phyloP scores from a whole-genome alignment of 2,888 invertebrate genomes.

The Nycteola revayana region DNA sequence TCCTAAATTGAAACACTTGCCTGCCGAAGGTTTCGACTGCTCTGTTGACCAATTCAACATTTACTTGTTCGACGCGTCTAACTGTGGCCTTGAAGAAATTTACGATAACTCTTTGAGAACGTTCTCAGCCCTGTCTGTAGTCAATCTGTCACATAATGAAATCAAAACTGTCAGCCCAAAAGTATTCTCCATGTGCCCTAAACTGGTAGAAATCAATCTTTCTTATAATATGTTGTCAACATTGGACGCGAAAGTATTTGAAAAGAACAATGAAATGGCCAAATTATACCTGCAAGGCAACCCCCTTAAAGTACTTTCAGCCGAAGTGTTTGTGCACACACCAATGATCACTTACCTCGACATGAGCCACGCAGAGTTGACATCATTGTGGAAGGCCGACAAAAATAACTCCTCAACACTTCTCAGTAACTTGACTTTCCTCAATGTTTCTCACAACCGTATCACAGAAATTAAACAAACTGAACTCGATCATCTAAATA shows the following conservation, averaged over 20 bases:
- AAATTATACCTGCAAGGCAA: constrained; percentile 88
- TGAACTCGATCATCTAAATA: constrained; percentile 82
- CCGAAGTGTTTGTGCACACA: constrained; percentile 84
- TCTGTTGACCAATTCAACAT: constrained; percentile 83
- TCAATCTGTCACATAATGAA: constrained; percentile 86
- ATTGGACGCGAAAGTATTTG: constrained; percentile 84
- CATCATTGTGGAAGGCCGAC: constrained; percentile 84
- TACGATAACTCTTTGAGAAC: constrained; percentile 85
- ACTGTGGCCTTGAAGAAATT: constrained; percentile 85
- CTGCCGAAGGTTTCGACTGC: constrained; percentile 84
- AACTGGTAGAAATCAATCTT: constrained; percentile 86
- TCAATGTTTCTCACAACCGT: constrained; percentile 83
- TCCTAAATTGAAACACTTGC: constrained; percentile 84
- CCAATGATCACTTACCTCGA: constrained; percentile 85
- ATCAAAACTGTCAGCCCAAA: constrained; percentile 79
- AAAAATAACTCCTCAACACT: constrained; percentile 66
- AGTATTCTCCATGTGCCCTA: constrained; percentile 78
- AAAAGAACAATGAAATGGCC: constrained; percentile 84
- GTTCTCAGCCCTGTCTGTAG: constrained; percentile 85
- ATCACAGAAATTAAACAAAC: constrained; percentile 79
- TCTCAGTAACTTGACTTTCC: constrained; percentile 78
- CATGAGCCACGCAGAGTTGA: constrained; percentile 85
- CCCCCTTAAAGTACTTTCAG: constrained; percentile 84
- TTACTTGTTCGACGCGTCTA: constrained; percentile 87
- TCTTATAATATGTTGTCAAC: constrained; percentile 85